Evolutionary conservation across 2,113 vertebrate species (phyloP).

Genomic region (Pseudorectes ferrugineus): DNA sequence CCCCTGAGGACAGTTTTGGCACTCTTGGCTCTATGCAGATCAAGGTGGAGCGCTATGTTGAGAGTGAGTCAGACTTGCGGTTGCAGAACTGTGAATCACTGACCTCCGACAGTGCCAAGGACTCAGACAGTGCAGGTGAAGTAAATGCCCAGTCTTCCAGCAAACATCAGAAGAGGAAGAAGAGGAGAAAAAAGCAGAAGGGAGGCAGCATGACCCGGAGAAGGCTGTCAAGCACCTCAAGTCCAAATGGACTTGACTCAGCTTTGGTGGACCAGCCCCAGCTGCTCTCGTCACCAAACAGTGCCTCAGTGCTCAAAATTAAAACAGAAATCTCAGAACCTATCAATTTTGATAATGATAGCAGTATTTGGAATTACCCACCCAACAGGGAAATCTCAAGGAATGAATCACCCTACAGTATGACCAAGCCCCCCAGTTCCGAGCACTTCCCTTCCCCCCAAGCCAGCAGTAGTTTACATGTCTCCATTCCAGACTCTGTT

Average conservation of each 20-base stretch:
- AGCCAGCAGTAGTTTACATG: constrained; percentile 83
- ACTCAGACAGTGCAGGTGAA: constrained; percentile 80
- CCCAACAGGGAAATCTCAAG: constrained; percentile 98
- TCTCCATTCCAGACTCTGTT: constrained; percentile 94
- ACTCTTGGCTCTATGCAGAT: constrained; percentile 91
- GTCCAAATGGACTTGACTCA: constrained; percentile 82
- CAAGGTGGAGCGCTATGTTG: constrained; percentile 94
- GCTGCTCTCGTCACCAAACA: constrained; percentile 85
- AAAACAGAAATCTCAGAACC: constrained; percentile 98
- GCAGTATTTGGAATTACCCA: constrained; percentile 99
- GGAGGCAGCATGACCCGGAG: constrained; percentile 84
- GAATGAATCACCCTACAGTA: constrained; percentile 97
- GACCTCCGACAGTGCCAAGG: constrained; percentile 83
- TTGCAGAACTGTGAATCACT: constrained; percentile 81
- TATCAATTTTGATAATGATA: constrained; percentile 99
- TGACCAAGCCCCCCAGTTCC: constrained; percentile 90
- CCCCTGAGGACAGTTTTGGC: constrained; percentile 77
- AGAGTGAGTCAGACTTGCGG: constrained; percentile 85
- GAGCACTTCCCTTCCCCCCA: constrained; percentile 92
- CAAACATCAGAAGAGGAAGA: constrained; percentile 89
- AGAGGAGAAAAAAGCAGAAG: constrained; percentile 95
- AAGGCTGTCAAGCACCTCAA: constrained; percentile 84
- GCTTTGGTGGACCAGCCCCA: constrained; percentile 83
- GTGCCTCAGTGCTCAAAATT: constrained; percentile 94
- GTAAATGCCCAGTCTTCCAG: constrained; percentile 75